Evolutionary conservation across 2,113 vertebrate species (phyloP).

Genomic region (Ptilonorhynchus violaceus): DNA sequence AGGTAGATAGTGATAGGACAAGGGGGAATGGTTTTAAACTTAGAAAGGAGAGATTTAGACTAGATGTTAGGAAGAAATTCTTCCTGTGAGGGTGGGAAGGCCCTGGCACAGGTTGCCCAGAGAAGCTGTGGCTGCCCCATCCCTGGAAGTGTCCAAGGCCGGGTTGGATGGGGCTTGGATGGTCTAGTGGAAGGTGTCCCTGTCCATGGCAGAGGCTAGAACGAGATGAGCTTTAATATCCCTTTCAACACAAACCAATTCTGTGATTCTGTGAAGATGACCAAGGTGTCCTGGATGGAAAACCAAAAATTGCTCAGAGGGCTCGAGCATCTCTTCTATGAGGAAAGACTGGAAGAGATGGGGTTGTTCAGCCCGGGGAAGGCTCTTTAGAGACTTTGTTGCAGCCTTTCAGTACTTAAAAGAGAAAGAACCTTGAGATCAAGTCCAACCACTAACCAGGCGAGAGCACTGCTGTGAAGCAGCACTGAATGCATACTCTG

Average conservation of each 20-base stretch:
- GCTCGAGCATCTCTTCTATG: background rate
- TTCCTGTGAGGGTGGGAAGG: rapidly evolving
- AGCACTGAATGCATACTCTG: background rate
- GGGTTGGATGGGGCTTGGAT: rapidly evolving
- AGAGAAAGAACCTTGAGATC: background rate
- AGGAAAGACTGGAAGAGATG: background rate
- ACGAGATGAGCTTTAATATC: background rate
- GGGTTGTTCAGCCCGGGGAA: background rate
- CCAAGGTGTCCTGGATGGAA: background rate
- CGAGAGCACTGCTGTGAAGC: background rate
- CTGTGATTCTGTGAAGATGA: background rate
- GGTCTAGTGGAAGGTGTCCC: background rate
- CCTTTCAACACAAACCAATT: background rate
- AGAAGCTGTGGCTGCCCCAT: background rate
- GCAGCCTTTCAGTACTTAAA: background rate
- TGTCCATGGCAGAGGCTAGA: too few relatives aligned
- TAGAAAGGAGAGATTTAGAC: background rate
- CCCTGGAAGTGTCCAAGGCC: rapidly evolving
- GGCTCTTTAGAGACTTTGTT: background rate
- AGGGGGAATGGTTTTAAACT: background rate
- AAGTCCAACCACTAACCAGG: background rate
- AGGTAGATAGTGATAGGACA: rapidly evolving
- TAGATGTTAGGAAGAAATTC: background rate
- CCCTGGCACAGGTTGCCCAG: rapidly evolving
- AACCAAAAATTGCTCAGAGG: background rate